Percentiles rank a stretch among this genome's conserved stretches.
Conservation (phyloP, 2,888 invertebrate species). For the Oxyteleia sp. region DNA sequence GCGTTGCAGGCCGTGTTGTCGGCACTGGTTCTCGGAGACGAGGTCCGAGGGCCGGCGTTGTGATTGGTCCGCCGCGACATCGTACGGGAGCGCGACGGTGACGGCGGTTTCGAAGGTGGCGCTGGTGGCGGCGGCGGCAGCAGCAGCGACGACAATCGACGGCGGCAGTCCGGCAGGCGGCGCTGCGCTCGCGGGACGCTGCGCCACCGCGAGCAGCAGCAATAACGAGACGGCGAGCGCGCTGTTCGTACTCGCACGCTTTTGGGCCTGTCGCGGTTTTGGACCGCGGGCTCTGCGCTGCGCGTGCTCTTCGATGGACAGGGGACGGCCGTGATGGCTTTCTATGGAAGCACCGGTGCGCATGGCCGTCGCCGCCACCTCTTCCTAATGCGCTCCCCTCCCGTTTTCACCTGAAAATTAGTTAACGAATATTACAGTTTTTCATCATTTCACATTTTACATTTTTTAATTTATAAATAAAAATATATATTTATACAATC, state of each 20-base stretch:
- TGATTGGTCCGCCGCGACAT: conserved; percentile 62
- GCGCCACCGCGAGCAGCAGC: conserved; percentile 84
- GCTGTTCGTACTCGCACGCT: conserved; percentile 45
- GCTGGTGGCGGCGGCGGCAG: conserved; percentile 56
- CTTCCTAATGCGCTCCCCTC: no score
- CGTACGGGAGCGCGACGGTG: conserved; percentile 52
- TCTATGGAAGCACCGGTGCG: no score
- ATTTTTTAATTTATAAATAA: no score
- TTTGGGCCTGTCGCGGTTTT: no score
- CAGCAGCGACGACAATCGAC: conserved; percentile 60
- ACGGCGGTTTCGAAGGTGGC: conserved; percentile 63
- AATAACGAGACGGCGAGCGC: conserved; percentile 59
- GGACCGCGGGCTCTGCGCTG: no score
- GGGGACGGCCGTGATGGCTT: no score
- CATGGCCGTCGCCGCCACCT: no score
- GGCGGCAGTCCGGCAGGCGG: conserved; percentile 75
- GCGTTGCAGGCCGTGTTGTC: conserved; percentile 37
- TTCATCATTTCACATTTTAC: no score
- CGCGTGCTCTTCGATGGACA: no score
- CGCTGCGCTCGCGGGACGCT: conserved; percentile 84
- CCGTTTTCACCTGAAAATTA: no score
- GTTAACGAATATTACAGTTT: no score
- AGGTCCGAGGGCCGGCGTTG: conserved; percentile 57
- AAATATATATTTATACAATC: no score
- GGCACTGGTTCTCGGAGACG: conserved; percentile 57